Percentiles rank a stretch among this genome's conserved stretches.
Evolutionary conservation across 2,797 vertebrate species (phyloP).

Genomic region (Argentina silus): DNA sequence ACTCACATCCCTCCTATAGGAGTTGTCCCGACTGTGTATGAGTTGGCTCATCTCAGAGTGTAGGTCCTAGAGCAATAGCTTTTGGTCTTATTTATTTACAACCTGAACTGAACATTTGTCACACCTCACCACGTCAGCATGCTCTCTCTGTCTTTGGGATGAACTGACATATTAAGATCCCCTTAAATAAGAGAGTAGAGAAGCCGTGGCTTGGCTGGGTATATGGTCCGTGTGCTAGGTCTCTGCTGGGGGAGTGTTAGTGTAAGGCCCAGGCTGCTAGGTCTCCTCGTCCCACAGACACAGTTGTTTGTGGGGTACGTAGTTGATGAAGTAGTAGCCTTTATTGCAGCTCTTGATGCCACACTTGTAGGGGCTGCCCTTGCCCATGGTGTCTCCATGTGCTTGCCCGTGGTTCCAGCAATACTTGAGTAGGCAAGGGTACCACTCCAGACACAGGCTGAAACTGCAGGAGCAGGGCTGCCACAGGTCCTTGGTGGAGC

Average conservation of each 20-base stretch:
- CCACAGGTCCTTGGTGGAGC: constrained; percentile 82
- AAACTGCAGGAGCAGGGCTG: constrained; percentile 90
- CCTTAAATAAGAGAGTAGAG: neutral
- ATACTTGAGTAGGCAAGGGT: constrained; percentile 95
- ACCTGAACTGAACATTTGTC: constrained; percentile 51
- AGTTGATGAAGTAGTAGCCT: constrained; percentile 90
- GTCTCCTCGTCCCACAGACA: constrained; percentile 96
- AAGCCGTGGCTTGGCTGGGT: too few species aligned
- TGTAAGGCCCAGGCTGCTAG: constrained; percentile 65
- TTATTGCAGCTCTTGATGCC: constrained; percentile 99
- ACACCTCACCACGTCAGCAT: constrained; percentile 44
- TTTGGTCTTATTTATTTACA: constrained; percentile 55
- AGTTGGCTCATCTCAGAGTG: neutral
- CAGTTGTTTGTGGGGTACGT: constrained; percentile 90
- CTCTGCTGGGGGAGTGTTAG: neutral
- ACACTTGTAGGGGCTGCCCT: constrained; percentile 89
- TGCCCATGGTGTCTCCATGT: constrained; percentile 81
- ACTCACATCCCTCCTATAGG: neutral
- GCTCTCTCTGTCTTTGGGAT: constrained; percentile 2
- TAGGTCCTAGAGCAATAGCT: constrained; percentile 27
- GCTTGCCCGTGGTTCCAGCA: constrained; percentile 90
- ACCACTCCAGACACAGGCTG: constrained; percentile 92
- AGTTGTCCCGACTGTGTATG: constrained; percentile 8
- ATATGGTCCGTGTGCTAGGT: neutral
- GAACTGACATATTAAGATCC: neutral